Conservation (phyloP, 2,888 invertebrate genomes). For the Drosophila acutilabella region DNA sequence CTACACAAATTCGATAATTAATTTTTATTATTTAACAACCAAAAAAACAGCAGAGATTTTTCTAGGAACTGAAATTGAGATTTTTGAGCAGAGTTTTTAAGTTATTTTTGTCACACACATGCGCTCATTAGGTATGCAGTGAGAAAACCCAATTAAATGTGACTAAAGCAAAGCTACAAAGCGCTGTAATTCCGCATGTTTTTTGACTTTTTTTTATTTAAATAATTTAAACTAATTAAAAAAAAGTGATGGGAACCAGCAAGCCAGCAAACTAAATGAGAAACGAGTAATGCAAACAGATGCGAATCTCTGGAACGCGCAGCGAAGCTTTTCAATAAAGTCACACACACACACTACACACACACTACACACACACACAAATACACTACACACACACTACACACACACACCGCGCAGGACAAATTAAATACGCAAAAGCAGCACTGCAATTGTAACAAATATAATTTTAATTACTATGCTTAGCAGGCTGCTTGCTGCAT, state of each 20-base stretch:
- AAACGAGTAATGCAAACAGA: constrained; percentile 48
- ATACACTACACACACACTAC: constrained; percentile 19
- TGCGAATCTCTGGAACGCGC: constrained; percentile 42
- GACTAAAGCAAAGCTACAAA: constrained; percentile 38
- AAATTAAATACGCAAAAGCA: constrained; percentile 21
- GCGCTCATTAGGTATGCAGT: constrained; percentile 26
- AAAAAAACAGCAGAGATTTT: neutral
- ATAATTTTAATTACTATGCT: constrained; percentile 74
- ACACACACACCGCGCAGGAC: constrained; percentile 7
- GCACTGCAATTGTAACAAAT: constrained; percentile 54
- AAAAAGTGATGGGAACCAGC: constrained; percentile 58
- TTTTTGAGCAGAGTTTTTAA: neutral
- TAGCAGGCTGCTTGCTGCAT: constrained; percentile 35
- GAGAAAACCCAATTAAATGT: constrained; percentile 22
- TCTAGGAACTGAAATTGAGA: constrained; percentile 19
- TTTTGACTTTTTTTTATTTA: constrained; percentile 35
- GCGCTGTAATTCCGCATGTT: constrained; percentile 38
- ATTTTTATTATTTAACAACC: neutral
- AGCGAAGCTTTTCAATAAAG: constrained; percentile 63
- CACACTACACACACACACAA: constrained; percentile 16
- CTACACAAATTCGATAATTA: neutral
- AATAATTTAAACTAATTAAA: constrained; percentile 79
- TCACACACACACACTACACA: constrained; percentile 15
- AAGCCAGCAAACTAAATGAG: constrained; percentile 46
- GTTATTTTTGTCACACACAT: constrained; percentile 16